A percentile compares a stretch with the other conserved stretches of the same genome.
phyloP scores from a whole-genome alignment of 1,140 invertebrate species.

The Apis mellifera region Amel_HAv3.1 CM009931.2:19852501-19853000 shows the following conservation, averaged over 20 bases:
- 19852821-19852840: constrained; percentile 52
- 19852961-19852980: constrained; percentile 11
- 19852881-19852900: constrained; percentile 58
- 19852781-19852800: constrained; percentile 42
- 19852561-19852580: neutral
- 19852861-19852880: constrained; percentile 27
- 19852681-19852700: neutral
- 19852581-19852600: neutral
- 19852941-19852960: constrained; percentile 40
- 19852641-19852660: too few relatives aligned
- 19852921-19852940: constrained; percentile 58
- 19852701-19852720: neutral
- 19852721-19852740: constrained; percentile 14
- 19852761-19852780: constrained; percentile 51
- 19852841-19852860: constrained; percentile 52
- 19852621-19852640: constrained; percentile 24
- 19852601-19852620: neutral
- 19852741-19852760: constrained; percentile 13
- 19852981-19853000: constrained; percentile 21
- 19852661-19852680: neutral
- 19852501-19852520: neutral
- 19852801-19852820: constrained; percentile 58
- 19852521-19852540: neutral
- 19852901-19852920: constrained; percentile 62
- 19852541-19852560: neutral